Conservation (phyloP, 2,888 invertebrate genomes). For the Zeuzera pyrina region DNA sequence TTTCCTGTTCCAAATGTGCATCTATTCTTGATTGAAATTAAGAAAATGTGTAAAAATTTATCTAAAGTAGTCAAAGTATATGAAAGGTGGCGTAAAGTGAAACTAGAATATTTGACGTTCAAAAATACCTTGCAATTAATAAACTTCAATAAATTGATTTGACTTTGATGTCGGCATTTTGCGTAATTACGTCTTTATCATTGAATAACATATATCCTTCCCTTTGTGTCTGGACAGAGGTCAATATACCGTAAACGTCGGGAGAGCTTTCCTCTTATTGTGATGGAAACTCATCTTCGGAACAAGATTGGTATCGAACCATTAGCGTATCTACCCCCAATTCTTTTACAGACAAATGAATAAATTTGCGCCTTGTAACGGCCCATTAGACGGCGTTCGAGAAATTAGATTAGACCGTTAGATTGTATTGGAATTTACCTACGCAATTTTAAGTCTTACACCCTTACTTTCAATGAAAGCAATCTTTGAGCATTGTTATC, state of each 20-base stretch:
- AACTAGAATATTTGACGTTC: too few relatives aligned
- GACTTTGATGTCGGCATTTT: too few relatives aligned
- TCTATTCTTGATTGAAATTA: too few relatives aligned
- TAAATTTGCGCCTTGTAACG: conserved; percentile 40
- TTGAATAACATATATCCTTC: conserved; percentile 10
- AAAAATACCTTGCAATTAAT: too few relatives aligned
- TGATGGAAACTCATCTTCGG: conserved; percentile 30
- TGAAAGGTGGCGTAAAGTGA: too few relatives aligned
- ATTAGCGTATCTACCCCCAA: conserved; percentile 3
- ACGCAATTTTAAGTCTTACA: conserved; percentile 24
- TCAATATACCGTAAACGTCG: conserved; percentile 32
- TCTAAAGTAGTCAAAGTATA: too few relatives aligned
- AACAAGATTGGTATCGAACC: conserved; percentile 18
- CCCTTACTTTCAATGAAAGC: conserved; percentile 43
- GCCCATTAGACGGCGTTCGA: conserved; percentile 40
- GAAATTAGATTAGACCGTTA: conserved; percentile 39
- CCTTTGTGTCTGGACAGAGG: conserved; percentile 27
- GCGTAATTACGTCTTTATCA: too few relatives aligned
- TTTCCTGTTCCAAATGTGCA: too few relatives aligned
- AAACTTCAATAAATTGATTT: too few relatives aligned
- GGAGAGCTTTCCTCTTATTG: conserved; percentile 25
- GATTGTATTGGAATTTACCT: conserved; percentile 46
- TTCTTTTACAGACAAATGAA: conserved; percentile 21
- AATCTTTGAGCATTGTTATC: conserved; percentile 26
- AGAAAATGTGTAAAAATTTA: too few relatives aligned